These are phyloP conservation scores for Eremophila alpestris DNA, from an alignment of 2,797 vertebrate species.

Conservation along the genomic window DNA sequence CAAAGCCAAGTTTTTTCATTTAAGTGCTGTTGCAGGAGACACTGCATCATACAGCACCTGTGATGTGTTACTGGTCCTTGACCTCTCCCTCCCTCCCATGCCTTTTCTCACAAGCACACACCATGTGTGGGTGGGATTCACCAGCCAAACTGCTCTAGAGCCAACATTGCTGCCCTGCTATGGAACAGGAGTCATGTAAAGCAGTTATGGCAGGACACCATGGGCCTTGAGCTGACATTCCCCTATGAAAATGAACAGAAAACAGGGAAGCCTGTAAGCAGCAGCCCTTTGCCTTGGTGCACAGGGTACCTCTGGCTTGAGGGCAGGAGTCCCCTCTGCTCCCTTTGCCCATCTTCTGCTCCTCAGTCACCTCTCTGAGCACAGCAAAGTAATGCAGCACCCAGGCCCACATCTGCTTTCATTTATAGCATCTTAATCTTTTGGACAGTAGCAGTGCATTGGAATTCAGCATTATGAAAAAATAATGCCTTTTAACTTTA, in stretches of 20 bases:
- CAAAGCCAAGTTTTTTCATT: background rate
- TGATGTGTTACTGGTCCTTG: background rate
- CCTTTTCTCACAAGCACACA: background rate
- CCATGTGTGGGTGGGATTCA: background rate
- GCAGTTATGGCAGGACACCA: background rate
- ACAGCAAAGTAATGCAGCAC: background rate
- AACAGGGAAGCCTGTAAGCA: background rate
- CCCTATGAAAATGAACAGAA: background rate
- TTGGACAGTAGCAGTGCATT: background rate
- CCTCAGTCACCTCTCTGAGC: background rate
- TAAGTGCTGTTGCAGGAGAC: background rate
- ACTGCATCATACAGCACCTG: background rate
- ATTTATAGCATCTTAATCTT: background rate
- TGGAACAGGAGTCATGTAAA: background rate
- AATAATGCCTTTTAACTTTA: background rate
- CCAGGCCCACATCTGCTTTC: background rate
- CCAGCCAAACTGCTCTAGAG: background rate
- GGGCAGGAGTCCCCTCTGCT: rapidly evolving
- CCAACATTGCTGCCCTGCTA: rapidly evolving
- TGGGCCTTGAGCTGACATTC: background rate
- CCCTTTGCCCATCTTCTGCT: background rate
- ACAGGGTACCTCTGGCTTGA: rapidly evolving
- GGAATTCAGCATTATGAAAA: background rate
- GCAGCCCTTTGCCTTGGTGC: background rate
- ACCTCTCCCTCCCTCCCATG: background rate